Evolutionary conservation across 2,113 vertebrate genomes (phyloP).

Genomic region (Calypte anna): DNA sequence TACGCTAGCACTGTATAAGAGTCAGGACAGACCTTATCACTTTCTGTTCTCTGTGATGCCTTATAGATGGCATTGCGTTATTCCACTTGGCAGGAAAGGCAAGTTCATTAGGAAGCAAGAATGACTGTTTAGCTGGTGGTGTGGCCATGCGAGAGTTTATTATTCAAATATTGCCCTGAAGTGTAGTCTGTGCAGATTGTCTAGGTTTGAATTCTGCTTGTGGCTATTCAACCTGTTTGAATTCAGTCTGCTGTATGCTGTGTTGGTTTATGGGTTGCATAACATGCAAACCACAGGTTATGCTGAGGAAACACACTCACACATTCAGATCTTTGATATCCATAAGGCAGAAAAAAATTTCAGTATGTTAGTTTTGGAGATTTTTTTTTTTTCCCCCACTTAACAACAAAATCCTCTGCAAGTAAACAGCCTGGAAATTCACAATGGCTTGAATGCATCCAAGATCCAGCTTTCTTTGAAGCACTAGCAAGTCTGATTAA

Average conservation of each 20-base stretch:
- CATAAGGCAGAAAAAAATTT: neutral
- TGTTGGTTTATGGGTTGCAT: neutral
- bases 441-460: neutral
- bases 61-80: neutral
- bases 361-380: neutral
- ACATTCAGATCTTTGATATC: neutral
- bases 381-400: neutral
- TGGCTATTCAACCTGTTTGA: neutral
- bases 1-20: neutral
- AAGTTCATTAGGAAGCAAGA: neutral
- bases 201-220: neutral
- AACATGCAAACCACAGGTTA: neutral
- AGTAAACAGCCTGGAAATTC: neutral
- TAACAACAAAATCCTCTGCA: neutral
- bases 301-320: neutral
- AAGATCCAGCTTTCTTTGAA: neutral
- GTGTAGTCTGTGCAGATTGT: neutral
- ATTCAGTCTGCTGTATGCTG: neutral
- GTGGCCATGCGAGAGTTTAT: neutral
- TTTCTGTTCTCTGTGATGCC: neutral
- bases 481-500: neutral
- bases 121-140: neutral
- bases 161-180: neutral
- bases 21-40: neutral
- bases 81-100: neutral